Percentiles rank a stretch among this genome's conserved stretches.
These are phyloP conservation scores for Chlorospingus flavigularis DNA, from an alignment of 2,797 vertebrate genomes.

Conservation along the genomic window DNA sequence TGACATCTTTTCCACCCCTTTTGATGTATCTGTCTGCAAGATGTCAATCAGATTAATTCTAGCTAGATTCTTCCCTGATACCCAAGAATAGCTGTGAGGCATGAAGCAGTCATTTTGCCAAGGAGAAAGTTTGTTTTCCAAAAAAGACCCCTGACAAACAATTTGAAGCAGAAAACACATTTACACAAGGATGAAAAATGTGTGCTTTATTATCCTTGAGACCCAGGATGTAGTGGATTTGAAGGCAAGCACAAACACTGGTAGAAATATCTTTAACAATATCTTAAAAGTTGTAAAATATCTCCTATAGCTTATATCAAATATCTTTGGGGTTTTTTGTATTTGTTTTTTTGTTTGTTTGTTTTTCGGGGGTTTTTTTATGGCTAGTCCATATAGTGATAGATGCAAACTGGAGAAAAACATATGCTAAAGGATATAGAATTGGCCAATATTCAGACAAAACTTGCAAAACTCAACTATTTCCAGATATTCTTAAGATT, in stretches of 20 bases:
- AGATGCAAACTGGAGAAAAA: background rate
- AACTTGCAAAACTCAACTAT: background rate
- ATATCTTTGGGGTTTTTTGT: too few species aligned
- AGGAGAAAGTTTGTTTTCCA: conserved; percentile 32
- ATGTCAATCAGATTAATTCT: conserved; percentile 66
- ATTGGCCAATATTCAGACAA: background rate
- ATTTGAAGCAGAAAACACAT: conserved; percentile 33
- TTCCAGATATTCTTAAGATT: background rate
- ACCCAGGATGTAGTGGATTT: background rate
- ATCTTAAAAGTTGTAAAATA: background rate
- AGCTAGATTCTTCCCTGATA: conserved; percentile 55
- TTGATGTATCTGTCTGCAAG: conserved; percentile 63
- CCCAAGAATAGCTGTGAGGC: conserved; percentile 39
- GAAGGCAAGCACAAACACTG: background rate
- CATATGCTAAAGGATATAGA: background rate
- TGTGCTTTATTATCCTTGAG: background rate
- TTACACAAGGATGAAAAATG: background rate
- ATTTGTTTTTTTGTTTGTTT: too few species aligned
- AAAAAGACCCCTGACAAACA: background rate
- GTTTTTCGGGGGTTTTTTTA: background rate
- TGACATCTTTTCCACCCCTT: conserved; percentile 54
- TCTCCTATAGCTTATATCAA: background rate
- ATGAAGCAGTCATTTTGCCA: conserved; percentile 30
- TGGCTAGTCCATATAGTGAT: background rate
- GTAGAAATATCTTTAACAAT: background rate